Base-by-base conservation (phyloP, 2,797 vertebrate species). In the Ceryle rudis region DNA sequence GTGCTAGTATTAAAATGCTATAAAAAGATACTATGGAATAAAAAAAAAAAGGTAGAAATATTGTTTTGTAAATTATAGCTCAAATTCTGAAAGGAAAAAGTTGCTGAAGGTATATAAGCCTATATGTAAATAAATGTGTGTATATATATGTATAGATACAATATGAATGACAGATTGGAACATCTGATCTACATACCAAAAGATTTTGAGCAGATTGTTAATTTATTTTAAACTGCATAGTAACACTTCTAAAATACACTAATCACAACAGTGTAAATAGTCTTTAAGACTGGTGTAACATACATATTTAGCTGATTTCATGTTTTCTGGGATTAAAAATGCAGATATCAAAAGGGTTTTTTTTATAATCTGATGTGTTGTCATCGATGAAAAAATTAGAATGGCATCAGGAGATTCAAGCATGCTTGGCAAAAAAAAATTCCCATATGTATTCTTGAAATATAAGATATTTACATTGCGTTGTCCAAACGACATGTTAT, bases 211-310 rank as follows among this genome's bases (percentile, higher is more conserved):
- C 95, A 97, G 95, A 97, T 89, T 95, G 96, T 86, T 94, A 95
- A 94, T 89, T 93, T 96, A 97, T 96, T 97, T 97, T 97, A 95
- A 95, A 89, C 88, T 78, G 26, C 83, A 93, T 95, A 97, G 94
- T 97, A 97, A 94, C 94, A 96, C 93, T 94, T 97, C 81, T 72
- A 94, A 95, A 96, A 96, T 88, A 83, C 62, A 92, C 75, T 97
- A 95, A 97, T 97, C 94, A 96, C 60, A 96, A 95, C 92, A 96
- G 79, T 86, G 83, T 85, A 93, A 91, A 95, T 91, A 94, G 66
- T 64, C 33, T 67, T 87, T 89, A 71, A 87, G 93, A 82, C n/a
- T 74, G n/a, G 16, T 70, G 39, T 81, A 82, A 75, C 39, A 83
- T 77, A 94, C 51, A 66, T 85, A 93, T 91, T 94, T 92, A 95